Percentiles rank a stretch among this genome's conserved stretches.
phyloP scores from a whole-genome alignment of 2,113 vertebrate species.

The Dasyornis broadbenti region DNA sequence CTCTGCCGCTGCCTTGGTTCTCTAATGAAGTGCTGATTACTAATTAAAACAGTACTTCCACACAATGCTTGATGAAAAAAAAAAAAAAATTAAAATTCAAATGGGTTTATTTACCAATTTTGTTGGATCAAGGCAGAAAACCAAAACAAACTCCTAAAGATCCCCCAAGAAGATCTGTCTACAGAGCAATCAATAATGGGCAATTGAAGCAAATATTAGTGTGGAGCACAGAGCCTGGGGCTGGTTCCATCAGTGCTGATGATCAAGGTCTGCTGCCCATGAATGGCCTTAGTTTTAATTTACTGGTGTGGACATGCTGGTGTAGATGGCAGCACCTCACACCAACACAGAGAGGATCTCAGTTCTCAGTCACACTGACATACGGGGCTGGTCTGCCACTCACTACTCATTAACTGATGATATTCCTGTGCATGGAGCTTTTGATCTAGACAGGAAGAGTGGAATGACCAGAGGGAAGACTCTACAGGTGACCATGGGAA shows the following conservation, averaged over 20 bases:
- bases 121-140: background rate
- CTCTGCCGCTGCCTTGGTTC: background rate
- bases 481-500: background rate
- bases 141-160: background rate
- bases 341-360: background rate
- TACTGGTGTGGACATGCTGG: background rate
- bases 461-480: background rate
- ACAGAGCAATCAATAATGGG: background rate
- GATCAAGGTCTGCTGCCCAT: background rate
- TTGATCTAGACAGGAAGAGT: background rate
- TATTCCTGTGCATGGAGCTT: background rate
- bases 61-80: background rate
- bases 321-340: background rate
- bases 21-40: background rate
- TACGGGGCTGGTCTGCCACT: accelerated
- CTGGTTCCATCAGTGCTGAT: background rate
- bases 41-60: background rate
- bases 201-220: background rate
- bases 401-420: accelerated
- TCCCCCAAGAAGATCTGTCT: background rate
- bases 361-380: too few species aligned
- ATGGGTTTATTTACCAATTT: background rate
- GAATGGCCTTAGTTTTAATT: background rate
- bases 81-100: background rate
- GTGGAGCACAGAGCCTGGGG: background rate